Evolutionary conservation across 2,113 vertebrate genomes (phyloP), one percentile per base, ranked within the genome.

Genomic region (Lepus europaeus): DNA sequence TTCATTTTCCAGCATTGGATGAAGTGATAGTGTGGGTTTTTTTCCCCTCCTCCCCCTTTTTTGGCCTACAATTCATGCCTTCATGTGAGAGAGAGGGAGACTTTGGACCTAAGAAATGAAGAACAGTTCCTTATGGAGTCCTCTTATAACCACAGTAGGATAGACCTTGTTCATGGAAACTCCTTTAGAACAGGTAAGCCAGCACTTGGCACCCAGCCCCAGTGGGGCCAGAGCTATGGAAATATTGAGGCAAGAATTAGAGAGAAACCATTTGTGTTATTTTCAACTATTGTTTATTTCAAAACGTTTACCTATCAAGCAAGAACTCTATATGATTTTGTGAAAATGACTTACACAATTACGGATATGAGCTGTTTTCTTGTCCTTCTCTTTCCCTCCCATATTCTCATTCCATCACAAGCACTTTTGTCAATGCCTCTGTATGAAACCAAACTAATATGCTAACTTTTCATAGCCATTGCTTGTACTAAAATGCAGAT

Each of bases 91-190:
- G 10, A 81, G 13, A 82, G 20, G 39, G 39, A 59, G 56, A 87
- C 25, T 87, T 77, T 85, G n/a, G 6, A 77, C 36, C 5, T 87
- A 77, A 87, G 23, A 96, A 96, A 93, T 64, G 70, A 91, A 74
- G 31, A 19, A 0, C 25, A 86, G 70, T 84, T 95, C 29, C 63
- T 68, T 7, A 66, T 27, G 1, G 70, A 66, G 49, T 78, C 17
- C 53, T 93, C 8, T 80, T 72, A 70, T 22, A 76, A 45, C 9
- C 17, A 83, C 2, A 68, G 22, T 33, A 73, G 23, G 12, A 72
- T 11, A 49, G 2, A 92, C 87, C 12, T 84, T 89, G 0, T 68
- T 94, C 92, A 27, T 89, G 17, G 89, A 86, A 83, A 2, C 22
- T 88, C 84, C 22, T 76, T 72, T 14, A 76, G 31, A 95, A 90